Conservation (phyloP, 2,888 invertebrate species). For the Punctoribates punctum region DNA sequence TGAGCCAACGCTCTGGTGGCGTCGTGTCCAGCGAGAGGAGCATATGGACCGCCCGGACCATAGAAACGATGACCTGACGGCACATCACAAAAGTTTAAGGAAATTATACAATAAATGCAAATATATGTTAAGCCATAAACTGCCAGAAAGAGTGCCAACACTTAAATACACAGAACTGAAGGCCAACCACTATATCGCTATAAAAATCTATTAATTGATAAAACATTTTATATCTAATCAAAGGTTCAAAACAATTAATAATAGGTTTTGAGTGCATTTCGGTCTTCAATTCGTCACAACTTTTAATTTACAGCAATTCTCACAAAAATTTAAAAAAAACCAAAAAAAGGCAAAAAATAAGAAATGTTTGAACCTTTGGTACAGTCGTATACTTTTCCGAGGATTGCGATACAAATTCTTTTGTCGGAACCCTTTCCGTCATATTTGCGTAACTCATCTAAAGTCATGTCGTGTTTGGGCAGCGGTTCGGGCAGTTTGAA, state of each 20-base stretch:
- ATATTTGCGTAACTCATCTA: slow-evolving; percentile 76
- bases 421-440: slow-evolving; percentile 81
- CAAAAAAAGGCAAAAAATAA: neutral
- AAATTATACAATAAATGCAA: too few species aligned
- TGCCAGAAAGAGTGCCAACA: too few species aligned
- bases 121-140: too few species aligned
- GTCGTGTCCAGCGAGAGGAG: slow-evolving; percentile 89
- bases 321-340: neutral
- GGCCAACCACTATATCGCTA: neutral
- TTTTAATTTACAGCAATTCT: neutral
- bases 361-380: slow-evolving; percentile 66
- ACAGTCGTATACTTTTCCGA: slow-evolving; percentile 91
- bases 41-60: slow-evolving; percentile 92
- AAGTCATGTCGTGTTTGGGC: slow-evolving; percentile 74
- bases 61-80: slow-evolving; percentile 66
- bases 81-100: neutral
- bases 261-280: too few species aligned
- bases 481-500: slow-evolving; percentile 43
- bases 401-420: slow-evolving; percentile 83
- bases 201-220: too few species aligned
- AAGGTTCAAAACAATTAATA: too few species aligned
- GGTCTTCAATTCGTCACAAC: neutral
- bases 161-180: too few species aligned
- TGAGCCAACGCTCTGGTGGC: slow-evolving; percentile 91
- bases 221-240: too few species aligned